Conservation (phyloP, 2,797 vertebrate genomes). For the Hydrophis major region DNA sequence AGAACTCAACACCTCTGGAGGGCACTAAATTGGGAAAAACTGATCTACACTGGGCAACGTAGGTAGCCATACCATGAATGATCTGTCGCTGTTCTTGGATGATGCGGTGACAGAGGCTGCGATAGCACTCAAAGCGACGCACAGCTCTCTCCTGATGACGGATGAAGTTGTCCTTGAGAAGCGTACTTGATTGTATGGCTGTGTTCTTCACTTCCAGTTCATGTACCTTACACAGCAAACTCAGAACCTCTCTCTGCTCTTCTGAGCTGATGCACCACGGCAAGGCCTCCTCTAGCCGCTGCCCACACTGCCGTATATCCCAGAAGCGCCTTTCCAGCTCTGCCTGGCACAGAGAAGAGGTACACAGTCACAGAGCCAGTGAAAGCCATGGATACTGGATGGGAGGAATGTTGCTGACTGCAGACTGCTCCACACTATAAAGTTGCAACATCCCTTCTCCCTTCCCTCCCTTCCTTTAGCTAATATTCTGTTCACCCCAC, state of each 20-base stretch:
- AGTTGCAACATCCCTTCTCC: no score
- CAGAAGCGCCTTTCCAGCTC: conserved; percentile 74
- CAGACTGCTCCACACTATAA: not conserved
- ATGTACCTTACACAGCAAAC: conserved; percentile 85
- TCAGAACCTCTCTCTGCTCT: conserved; percentile 83
- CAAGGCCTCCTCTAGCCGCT: conserved; percentile 79
- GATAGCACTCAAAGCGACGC: conserved; percentile 82
- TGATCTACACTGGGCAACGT: not conserved
- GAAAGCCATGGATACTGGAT: not conserved
- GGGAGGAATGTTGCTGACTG: not conserved
- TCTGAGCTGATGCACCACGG: conserved; percentile 77
- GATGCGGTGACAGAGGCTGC: conserved; percentile 83
- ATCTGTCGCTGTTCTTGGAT: conserved; percentile 87
- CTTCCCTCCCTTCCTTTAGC: not conserved
- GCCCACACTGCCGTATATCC: conserved; percentile 76
- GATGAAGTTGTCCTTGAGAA: conserved; percentile 84
- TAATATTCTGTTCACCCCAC: not conserved
- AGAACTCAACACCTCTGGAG: not conserved
- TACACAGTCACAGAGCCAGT: not conserved
- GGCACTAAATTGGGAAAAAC: not conserved
- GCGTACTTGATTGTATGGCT: conserved; percentile 78
- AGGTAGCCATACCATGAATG: conserved; percentile 72
- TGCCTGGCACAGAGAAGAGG: conserved; percentile 56
- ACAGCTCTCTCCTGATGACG: conserved; percentile 81
- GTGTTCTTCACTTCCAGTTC: conserved; percentile 85